These are phyloP conservation scores for Lacanobia wlatinum DNA, from an alignment of 2,888 invertebrate species.

Conservation along the genomic window DNA sequence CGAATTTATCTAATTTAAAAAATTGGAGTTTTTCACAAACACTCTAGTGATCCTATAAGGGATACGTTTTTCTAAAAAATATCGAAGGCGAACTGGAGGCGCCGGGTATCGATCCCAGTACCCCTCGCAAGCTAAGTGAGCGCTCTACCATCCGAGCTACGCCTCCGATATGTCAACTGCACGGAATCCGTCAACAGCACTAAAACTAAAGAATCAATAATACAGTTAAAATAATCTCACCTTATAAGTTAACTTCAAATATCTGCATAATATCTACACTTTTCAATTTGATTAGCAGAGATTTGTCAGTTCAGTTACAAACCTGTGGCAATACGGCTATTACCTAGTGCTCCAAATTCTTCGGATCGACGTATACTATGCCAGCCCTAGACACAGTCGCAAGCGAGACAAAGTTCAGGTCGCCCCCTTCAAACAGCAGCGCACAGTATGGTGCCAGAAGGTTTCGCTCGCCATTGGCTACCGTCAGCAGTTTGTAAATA, in stretches of 20 bases:
- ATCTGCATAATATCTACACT: no score
- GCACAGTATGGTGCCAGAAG: conserved; percentile 95
- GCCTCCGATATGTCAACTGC: conserved; percentile 76
- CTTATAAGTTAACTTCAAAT: no score
- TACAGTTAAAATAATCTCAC: no score
- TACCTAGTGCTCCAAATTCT: conserved; percentile 96
- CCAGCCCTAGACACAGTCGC: conserved; percentile 98
- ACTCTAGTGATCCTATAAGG: no score
- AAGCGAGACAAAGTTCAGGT: conserved; percentile 97
- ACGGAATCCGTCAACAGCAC: conserved; percentile 14
- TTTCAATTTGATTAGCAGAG: no score
- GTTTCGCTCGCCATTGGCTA: conserved; percentile 98
- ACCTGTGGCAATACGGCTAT: conserved; percentile 95
- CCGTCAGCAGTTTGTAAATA: conserved; percentile 93
- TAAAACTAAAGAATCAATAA: conserved; percentile 26
- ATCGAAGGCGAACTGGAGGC: conserved; percentile 88
- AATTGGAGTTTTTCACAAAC: no score
- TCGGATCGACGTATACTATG: conserved; percentile 98
- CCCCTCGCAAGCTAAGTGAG: conserved; percentile 91
- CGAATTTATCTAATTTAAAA: no score
- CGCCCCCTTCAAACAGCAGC: conserved; percentile 97
- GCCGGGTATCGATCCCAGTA: conserved; percentile 91
- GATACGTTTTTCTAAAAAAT: neutral
- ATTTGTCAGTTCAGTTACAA: no score
- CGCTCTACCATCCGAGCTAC: conserved; percentile 92